Evolutionary conservation across 2,888 invertebrate genomes (phyloP).

Genomic region (Beris morrisii): DNA sequence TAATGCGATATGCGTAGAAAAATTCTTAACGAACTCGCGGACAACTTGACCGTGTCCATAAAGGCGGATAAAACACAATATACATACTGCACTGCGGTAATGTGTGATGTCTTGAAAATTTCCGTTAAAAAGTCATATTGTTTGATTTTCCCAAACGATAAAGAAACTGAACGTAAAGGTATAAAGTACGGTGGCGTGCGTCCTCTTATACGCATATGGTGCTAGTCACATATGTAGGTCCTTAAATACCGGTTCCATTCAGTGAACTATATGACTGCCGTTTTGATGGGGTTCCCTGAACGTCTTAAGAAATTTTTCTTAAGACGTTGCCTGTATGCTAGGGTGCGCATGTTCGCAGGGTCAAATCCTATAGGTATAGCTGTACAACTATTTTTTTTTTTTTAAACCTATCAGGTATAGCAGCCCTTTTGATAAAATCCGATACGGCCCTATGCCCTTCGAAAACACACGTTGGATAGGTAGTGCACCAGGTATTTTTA

Average conservation of each 20-base stretch:
- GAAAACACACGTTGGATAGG: background rate
- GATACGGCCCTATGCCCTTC: constrained; percentile 5
- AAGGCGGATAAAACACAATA: background rate
- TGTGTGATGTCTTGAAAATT: constrained; percentile 33
- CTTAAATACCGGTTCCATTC: constrained; percentile 35
- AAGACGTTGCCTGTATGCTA: constrained; percentile 22
- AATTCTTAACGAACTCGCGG: constrained; percentile 30
- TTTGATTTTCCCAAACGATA: constrained; percentile 37
- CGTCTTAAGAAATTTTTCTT: constrained; percentile 36
- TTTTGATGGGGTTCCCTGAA: constrained; percentile 22
- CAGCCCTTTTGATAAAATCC: constrained; percentile 6
- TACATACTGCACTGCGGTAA: background rate
- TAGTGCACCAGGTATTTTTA: constrained; percentile 1
- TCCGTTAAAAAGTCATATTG: constrained; percentile 37
- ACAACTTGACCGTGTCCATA: constrained; percentile 33
- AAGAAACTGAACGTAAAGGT: constrained; percentile 22
- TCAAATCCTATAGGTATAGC: constrained; percentile 12
- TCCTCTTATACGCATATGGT: constrained; percentile 23
- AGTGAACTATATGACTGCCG: constrained; percentile 30
- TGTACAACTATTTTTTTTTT: background rate
- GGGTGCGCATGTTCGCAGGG: constrained; percentile 22
- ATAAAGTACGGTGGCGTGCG: constrained; percentile 25
- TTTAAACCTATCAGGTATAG: background rate
- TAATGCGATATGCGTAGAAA: background rate
- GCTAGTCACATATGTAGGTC: constrained; percentile 11